Evolutionary conservation across 2,797 vertebrate species (phyloP).

Genomic region (Scolopax rusticola): DNA sequence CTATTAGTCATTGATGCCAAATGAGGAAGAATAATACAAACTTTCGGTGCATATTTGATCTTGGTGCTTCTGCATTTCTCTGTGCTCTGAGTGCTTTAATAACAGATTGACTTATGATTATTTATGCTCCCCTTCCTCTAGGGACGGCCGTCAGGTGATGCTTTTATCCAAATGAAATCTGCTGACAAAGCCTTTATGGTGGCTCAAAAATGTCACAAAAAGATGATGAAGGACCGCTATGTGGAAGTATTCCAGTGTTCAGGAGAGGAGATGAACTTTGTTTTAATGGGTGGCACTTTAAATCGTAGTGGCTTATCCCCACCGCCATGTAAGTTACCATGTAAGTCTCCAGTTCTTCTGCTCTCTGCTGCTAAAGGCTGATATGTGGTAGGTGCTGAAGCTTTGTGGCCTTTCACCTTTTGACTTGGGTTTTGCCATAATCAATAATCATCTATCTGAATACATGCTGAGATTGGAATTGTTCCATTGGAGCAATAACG

Average conservation of each 20-base stretch:
- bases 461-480: constrained; percentile 53
- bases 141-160: constrained; percentile 95
- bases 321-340: constrained; percentile 96
- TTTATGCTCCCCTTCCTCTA: constrained; percentile 29
- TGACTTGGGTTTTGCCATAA: constrained; percentile 63
- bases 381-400: constrained; percentile 77
- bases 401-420: constrained; percentile 70
- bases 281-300: constrained; percentile 96
- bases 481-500: constrained; percentile 52
- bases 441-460: constrained; percentile 58
- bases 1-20: not conserved
- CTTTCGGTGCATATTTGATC: not conserved
- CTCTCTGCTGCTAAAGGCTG: constrained; percentile 75
- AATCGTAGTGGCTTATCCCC: constrained; percentile 97
- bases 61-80: not conserved
- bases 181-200: constrained; percentile 92
- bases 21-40: not conserved
- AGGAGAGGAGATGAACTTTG: constrained; percentile 97
- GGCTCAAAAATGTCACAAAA: constrained; percentile 96
- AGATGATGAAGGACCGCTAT: constrained; percentile 97
- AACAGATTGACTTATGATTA: not conserved
- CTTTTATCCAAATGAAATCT: constrained; percentile 98
- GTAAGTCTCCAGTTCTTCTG: constrained; percentile 84
- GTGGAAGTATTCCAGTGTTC: constrained; percentile 98
- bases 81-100: not conserved